These are phyloP conservation scores for Exaiptasia diaphana DNA, from an alignment of 64 coral and sea anemone species.

Conservation along the genomic window DNA sequence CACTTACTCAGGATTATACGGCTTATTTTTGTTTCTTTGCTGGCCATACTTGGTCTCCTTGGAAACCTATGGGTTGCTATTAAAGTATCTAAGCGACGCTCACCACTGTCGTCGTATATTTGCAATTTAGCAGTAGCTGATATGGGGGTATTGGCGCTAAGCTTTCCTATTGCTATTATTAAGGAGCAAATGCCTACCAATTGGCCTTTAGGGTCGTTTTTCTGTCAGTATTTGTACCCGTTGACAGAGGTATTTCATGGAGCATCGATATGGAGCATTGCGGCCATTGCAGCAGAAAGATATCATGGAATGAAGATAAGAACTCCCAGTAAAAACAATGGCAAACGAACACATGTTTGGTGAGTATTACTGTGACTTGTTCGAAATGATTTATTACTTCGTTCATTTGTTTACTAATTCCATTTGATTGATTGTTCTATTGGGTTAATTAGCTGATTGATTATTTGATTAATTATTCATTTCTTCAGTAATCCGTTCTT, in stretches of 20 bases:
- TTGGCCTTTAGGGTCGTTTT: conserved; percentile 28
- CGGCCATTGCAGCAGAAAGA: conserved; percentile 47
- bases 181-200: background rate
- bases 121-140: conserved; percentile 50
- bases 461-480: too few relatives aligned
- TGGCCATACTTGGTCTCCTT: conserved; percentile 31
- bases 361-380: background rate
- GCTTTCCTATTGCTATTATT: conserved; percentile 42
- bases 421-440: too few relatives aligned
- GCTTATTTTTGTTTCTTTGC: background rate
- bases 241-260: conserved; percentile 37
- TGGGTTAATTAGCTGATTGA: too few relatives aligned
- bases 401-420: too few relatives aligned
- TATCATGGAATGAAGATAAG: conserved; percentile 23
- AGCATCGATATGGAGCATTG: conserved; percentile 46
- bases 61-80: conserved; percentile 28
- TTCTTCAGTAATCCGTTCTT: too few relatives aligned
- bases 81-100: conserved; percentile 16
- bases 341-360: background rate
- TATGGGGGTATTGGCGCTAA: conserved; percentile 21
- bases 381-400: too few relatives aligned
- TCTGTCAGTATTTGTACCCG: conserved; percentile 35
- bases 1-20: background rate
- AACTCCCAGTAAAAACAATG: background rate
- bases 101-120: conserved; percentile 35